Evolutionary conservation across 2,113 vertebrate genomes (phyloP), one percentile per base, ranked within the genome.

Genomic region (Pterophyllum scalare): DNA sequence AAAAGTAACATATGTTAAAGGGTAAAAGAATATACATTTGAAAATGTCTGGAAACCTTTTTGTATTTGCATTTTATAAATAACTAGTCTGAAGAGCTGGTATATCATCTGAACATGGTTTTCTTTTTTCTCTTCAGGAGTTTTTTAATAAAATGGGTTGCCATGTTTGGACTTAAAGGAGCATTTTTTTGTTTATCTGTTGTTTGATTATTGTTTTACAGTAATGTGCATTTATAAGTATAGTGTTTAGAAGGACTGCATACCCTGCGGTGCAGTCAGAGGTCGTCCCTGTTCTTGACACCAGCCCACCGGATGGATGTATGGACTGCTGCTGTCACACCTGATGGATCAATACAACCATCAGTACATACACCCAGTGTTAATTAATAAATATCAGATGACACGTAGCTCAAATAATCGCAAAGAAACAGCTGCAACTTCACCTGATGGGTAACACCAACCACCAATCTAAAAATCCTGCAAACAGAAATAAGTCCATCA

Each of bases 241-340:
- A 33, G 1, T 56, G 12, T 75, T 67, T 15, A 75, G 8, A 26
- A 56, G 28, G 12, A 22, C 5, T 31, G 65, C 74, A 12, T 95
- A 98, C 97, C 97, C 93, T 97, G 97, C 86, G 97, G 97, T 56
- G 96, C 94, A 31, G 96, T 97, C 88, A 98, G 93, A 75, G 95
- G 95, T 85, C 94, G 93, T 82, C 95, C 95, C 40, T 95, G 94
- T 75, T 97, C 96, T 87, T 97, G 95, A 94, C 97, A 97, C 94
- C 97, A 97, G 81, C 97, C 97, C 2, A 98, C 96, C 49, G 97
- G 97, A 91, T 95, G 96, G 75, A 98, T 97, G 82, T 96, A 96
- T 0, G 97, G 97, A 93, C 97, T 98, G 95, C 95, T 97, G 15
- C 96, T 95, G 93, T 97, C 96, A 93, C 97, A 98, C 97, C 97